Evolutionary conservation across 2,113 vertebrate species (phyloP).

Genomic region (Etheostoma spectabile): DNA sequence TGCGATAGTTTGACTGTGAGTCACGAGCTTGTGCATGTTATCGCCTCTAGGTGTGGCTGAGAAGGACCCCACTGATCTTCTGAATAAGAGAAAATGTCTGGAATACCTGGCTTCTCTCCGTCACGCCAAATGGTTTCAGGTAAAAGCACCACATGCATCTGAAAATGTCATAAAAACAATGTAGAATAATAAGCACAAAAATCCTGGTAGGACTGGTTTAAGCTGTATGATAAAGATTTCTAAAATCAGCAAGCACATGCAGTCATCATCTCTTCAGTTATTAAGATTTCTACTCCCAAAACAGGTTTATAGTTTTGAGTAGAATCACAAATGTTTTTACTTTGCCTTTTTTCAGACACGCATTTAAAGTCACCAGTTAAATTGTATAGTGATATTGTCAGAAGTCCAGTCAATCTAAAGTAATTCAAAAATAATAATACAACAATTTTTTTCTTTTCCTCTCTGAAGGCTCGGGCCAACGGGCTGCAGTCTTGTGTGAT

Average conservation of each 20-base stretch:
- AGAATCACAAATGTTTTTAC: neutral
- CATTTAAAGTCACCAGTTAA: neutral
- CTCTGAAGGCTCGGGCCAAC: constrained; percentile 86
- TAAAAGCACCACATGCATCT: constrained; percentile 51
- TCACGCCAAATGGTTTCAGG: constrained; percentile 92
- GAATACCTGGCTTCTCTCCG: constrained; percentile 87
- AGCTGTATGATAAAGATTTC: neutral
- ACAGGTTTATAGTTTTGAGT: neutral
- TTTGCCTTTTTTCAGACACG: neutral
- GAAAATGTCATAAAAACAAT: neutral
- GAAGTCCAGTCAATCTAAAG: neutral
- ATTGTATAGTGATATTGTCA: neutral
- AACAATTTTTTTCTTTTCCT: neutral
- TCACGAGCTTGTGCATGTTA: constrained; percentile 34
- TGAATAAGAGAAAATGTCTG: constrained; percentile 84
- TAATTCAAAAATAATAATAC: too few relatives aligned
- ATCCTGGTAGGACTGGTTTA: neutral
- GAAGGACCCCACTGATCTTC: constrained; percentile 79
- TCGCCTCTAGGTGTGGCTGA: constrained; percentile 54
- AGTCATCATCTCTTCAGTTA: neutral
- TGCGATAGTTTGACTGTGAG: neutral
- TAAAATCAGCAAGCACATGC: too few relatives aligned
- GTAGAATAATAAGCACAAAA: neutral
- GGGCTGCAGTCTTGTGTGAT: constrained; percentile 89
- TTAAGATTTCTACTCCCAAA: neutral